Percentiles rank a stretch among this genome's conserved stretches.
Evolutionary conservation across 2,797 vertebrate species (phyloP).

Genomic region (Dendrocincla fuliginosa): DNA sequence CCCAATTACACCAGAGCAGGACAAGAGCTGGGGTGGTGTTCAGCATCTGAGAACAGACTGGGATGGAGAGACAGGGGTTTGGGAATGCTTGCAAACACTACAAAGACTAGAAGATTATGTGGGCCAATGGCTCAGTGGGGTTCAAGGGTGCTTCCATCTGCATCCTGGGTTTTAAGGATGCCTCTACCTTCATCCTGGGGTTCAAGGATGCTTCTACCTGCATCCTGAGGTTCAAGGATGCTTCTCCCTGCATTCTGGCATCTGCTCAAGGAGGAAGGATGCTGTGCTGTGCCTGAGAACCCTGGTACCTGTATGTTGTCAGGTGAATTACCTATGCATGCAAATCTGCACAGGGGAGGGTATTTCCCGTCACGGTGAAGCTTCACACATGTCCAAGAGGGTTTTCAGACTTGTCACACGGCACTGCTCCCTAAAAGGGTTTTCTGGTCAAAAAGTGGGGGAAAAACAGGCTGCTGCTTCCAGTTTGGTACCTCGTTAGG

Average conservation of each 20-base stretch:
- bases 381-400: background rate
- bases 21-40: background rate
- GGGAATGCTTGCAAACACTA: background rate
- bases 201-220: background rate
- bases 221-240: background rate
- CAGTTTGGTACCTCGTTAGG: fast-evolving
- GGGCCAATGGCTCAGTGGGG: fast-evolving
- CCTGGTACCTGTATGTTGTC: fast-evolving
- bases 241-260: background rate
- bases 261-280: background rate
- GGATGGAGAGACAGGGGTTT: background rate
- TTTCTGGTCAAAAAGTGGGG: background rate
- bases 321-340: fast-evolving
- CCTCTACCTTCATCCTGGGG: background rate
- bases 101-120: background rate
- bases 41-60: background rate
- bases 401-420: background rate
- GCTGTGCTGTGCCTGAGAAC: fast-evolving
- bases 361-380: background rate
- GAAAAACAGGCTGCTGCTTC: background rate
- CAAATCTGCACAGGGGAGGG: background rate
- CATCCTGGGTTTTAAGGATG: background rate
- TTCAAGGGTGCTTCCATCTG: background rate
- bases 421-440: fast-evolving
- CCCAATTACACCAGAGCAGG: background rate